These are phyloP conservation scores for Crossocerus cetratus DNA, from an alignment of 2,888 invertebrate genomes.

Conservation along the genomic window DNA sequence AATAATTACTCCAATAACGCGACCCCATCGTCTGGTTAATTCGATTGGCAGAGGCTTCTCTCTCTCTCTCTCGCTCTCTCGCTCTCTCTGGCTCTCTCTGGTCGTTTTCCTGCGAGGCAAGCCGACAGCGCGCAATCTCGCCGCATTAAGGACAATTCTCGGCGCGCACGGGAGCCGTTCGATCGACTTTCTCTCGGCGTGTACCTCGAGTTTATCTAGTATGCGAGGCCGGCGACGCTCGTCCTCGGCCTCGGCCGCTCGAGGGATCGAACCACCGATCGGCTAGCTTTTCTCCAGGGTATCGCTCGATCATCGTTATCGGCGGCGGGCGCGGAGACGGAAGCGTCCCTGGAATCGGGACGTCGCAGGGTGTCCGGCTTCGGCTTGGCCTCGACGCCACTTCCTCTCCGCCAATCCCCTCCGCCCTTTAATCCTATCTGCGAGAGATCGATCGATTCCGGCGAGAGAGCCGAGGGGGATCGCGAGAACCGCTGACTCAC, in stretches of 20 bases:
- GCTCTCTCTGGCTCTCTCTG: too few relatives aligned
- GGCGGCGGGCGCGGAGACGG: conserved; percentile 6
- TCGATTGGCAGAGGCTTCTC: background rate
- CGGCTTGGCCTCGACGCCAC: conserved; percentile 40
- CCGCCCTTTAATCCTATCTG: conserved; percentile 41
- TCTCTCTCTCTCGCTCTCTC: too few relatives aligned
- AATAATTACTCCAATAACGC: conserved; percentile 4
- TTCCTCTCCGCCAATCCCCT: conserved; percentile 28
- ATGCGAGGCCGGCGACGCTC: too few relatives aligned
- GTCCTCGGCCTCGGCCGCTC: too few relatives aligned
- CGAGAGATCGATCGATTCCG: conserved; percentile 57
- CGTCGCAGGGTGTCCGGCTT: conserved; percentile 16
- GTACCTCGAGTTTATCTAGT: too few relatives aligned
- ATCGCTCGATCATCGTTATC: conserved; percentile 47
- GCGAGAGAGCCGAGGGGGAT: conserved; percentile 40
- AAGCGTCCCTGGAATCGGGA: conserved; percentile 33
- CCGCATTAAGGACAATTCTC: background rate
- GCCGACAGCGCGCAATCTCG: background rate
- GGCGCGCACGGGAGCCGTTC: background rate
- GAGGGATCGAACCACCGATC: too few relatives aligned
- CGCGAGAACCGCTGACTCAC: conserved; percentile 54
- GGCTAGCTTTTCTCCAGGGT: conserved; percentile 10
- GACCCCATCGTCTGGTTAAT: background rate
- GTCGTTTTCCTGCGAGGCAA: background rate
- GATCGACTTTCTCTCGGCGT: background rate